Percentiles rank a stretch among this genome's conserved stretches.
Conservation (phyloP, 2,888 invertebrate species). For the Allygus modestus region DNA sequence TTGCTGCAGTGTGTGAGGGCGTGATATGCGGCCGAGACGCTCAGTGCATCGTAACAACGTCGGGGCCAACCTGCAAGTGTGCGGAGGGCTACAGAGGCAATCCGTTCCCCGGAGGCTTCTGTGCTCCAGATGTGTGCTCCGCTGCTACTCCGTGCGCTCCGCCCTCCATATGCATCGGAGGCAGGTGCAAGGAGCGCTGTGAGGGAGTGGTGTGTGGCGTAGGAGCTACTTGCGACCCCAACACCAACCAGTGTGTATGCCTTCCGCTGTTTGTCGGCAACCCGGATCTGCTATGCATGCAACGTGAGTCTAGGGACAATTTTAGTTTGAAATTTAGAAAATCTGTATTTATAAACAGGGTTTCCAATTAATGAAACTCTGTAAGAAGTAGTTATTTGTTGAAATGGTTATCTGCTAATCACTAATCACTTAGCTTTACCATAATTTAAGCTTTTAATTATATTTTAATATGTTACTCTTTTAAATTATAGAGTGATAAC, state of each 20-base stretch:
- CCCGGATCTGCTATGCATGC: slow-evolving; percentile 93
- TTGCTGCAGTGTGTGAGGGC: slow-evolving; percentile 81
- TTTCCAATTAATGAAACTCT: no score
- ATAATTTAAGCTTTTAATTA: no score
- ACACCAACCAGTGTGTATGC: slow-evolving; percentile 90
- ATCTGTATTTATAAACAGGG: no score
- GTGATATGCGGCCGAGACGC: slow-evolving; percentile 90
- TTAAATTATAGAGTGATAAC: no score
- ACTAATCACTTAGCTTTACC: no score
- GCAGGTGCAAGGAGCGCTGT: slow-evolving; percentile 92
- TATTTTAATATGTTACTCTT: no score
- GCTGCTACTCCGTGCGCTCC: slow-evolving; percentile 86
- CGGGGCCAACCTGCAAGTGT: slow-evolving; percentile 93
- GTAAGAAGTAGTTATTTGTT: no score
- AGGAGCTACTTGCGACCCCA: slow-evolving; percentile 90
- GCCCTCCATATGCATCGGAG: slow-evolving; percentile 90
- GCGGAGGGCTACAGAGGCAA: slow-evolving; percentile 92
- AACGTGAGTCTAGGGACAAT: slow-evolving; percentile 88
- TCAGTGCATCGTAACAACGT: slow-evolving; percentile 89
- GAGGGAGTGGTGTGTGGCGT: slow-evolving; percentile 92
- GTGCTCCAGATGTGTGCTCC: slow-evolving; percentile 89
- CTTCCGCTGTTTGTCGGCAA: slow-evolving; percentile 93
- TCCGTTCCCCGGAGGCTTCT: slow-evolving; percentile 94
- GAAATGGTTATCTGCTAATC: no score
- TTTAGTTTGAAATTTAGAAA: no score